phyloP scores from a whole-genome alignment of 1,140 invertebrate species.

The Dicyema japonicum region DNA sequence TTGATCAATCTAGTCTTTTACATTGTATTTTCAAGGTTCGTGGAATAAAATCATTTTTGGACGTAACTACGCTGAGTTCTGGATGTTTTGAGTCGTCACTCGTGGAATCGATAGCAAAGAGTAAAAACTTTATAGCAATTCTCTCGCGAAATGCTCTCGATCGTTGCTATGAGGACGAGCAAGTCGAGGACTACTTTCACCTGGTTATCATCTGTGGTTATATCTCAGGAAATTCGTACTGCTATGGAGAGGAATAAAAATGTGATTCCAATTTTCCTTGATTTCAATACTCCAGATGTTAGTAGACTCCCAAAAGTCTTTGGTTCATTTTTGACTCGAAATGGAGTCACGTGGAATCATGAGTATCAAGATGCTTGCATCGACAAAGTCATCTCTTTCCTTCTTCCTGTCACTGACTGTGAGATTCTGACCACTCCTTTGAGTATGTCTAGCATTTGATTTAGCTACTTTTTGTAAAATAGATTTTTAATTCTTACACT shows the following conservation, averaged over 20 bases:
- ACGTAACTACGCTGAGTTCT: conserved; percentile 14
- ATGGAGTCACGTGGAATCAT: conserved; percentile 49
- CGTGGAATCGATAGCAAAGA: conserved; percentile 68
- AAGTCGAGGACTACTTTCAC: conserved; percentile 96
- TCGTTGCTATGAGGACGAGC: conserved; percentile 57
- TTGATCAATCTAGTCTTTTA: too few species aligned
- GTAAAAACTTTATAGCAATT: conserved; percentile 75
- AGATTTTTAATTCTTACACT: too few species aligned
- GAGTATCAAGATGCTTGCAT: conserved; percentile 97
- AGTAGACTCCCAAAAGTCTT: too few species aligned
- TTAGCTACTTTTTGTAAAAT: too few species aligned
- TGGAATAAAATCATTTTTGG: conserved; percentile 27
- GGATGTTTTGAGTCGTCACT: conserved; percentile 90
- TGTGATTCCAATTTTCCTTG: too few species aligned
- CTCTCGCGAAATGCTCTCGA: conserved; percentile 70
- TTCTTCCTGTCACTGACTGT: too few species aligned
- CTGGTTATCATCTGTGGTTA: conserved; percentile 39
- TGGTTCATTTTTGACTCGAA: background rate
- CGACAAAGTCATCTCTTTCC: conserved; percentile 54
- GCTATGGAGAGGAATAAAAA: conserved; percentile 1
- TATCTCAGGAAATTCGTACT: too few species aligned
- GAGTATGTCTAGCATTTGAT: too few species aligned
- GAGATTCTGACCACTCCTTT: too few species aligned
- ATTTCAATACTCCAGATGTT: too few species aligned
- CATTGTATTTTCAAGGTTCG: conserved; percentile 62